Evolutionary conservation across 2,797 vertebrate species (phyloP).

Genomic region (Macroramphosus scolopax): DNA sequence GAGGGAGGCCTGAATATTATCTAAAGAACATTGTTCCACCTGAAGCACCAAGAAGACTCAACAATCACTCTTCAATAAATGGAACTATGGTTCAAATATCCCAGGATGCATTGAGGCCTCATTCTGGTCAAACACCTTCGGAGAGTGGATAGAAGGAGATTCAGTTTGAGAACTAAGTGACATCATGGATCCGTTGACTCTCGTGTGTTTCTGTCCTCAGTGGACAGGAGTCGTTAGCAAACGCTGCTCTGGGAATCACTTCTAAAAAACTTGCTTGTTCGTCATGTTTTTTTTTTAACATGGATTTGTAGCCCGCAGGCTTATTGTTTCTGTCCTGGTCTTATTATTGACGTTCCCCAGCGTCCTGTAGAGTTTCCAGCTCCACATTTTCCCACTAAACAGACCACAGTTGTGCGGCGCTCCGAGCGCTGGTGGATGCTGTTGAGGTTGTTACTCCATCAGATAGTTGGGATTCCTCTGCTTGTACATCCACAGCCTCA

Average conservation of each 20-base stretch:
- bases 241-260: constrained; percentile 30
- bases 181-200: constrained; percentile 8
- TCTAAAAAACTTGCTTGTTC: constrained; percentile 30
- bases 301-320: no score
- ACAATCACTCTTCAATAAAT: no score
- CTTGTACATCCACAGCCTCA: constrained; percentile 64
- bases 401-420: constrained; percentile 53
- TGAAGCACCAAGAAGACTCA: background rate
- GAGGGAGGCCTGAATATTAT: no score
- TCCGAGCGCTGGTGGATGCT: constrained; percentile 40
- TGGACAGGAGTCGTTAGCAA: constrained; percentile 26
- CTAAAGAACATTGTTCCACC: background rate
- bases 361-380: constrained; percentile 58
- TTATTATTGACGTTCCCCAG: constrained; percentile 51
- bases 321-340: constrained; percentile 26
- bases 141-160: no score
- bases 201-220: constrained; percentile 14
- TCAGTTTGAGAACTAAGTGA: no score
- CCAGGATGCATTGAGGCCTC: no score
- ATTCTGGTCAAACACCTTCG: no score
- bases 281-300: constrained; percentile 36
- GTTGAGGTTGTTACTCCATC: constrained; percentile 54
- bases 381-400: constrained; percentile 64
- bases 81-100: no score
- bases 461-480: constrained; percentile 70